Evolutionary conservation across 2,888 invertebrate species (phyloP).

Genomic region (Apomyelois bistriatella): DNA sequence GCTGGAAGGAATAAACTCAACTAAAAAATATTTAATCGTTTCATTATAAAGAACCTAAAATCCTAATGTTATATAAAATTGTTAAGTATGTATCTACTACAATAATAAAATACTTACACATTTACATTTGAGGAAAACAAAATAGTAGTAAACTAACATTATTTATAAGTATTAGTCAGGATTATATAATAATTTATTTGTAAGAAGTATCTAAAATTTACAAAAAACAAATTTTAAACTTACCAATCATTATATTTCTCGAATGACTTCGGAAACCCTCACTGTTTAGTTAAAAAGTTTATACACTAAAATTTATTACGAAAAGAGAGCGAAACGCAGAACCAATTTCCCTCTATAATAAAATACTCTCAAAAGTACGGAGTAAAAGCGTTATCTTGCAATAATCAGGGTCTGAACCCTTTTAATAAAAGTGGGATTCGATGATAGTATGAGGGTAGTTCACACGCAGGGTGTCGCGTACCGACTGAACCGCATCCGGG

Average conservation of each 20-base stretch:
- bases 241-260: constrained; percentile 70
- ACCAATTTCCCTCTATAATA: constrained; percentile 16
- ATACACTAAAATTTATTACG: constrained; percentile 19
- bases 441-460: constrained; percentile 38
- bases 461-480: constrained; percentile 57
- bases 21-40: too few relatives aligned
- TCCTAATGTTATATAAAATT: too few relatives aligned
- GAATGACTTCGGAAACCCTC: constrained; percentile 48
- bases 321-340: constrained; percentile 5
- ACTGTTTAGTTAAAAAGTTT: constrained; percentile 61
- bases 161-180: too few relatives aligned
- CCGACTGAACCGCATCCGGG: constrained; percentile 68
- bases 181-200: too few relatives aligned
- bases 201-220: not conserved
- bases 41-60: too few relatives aligned
- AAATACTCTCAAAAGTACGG: constrained; percentile 8
- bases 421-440: constrained; percentile 1
- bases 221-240: constrained; percentile 34
- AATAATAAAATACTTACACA: too few relatives aligned
- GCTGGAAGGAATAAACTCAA: too few relatives aligned
- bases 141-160: too few relatives aligned
- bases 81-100: too few relatives aligned
- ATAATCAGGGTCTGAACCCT: constrained; percentile 7
- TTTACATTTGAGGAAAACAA: too few relatives aligned
- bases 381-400: constrained; percentile 5